phyloP scores from a whole-genome alignment of 2,888 invertebrate species.

The Diloba caeruleocephala region DNA sequence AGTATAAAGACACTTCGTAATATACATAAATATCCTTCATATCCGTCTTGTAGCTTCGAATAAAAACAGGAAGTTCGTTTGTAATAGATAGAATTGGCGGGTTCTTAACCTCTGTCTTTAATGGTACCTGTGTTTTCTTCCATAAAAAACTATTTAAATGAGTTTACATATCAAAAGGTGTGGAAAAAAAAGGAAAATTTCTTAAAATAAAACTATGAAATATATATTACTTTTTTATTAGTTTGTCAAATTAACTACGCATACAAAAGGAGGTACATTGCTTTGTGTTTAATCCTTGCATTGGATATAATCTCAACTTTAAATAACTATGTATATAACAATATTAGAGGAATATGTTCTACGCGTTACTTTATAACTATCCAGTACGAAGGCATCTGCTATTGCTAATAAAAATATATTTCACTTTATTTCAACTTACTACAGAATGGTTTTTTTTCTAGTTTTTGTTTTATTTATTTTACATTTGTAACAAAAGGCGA shows the following conservation, averaged over 20 bases:
- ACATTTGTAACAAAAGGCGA: slow-evolving; percentile 23
- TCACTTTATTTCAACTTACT: slow-evolving; percentile 17
- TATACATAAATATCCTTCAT: no score
- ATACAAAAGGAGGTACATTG: slow-evolving; percentile 78
- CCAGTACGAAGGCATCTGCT: slow-evolving; percentile 31
- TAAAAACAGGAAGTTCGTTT: no score
- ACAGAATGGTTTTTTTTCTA: slow-evolving; percentile 15
- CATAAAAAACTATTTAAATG: no score
- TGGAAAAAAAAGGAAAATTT: background rate
- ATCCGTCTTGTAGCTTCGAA: no score
- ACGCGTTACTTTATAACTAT: slow-evolving; percentile 32
- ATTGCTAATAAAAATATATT: slow-evolving; percentile 44
- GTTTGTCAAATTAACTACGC: slow-evolving; percentile 70
- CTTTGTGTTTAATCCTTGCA: slow-evolving; percentile 73
- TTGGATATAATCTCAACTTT: slow-evolving; percentile 69
- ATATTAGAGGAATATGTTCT: slow-evolving; percentile 32
- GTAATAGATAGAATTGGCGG: no score
- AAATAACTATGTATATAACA: slow-evolving; percentile 49
- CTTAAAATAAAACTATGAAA: slow-evolving; percentile 31
- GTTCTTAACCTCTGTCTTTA: no score
- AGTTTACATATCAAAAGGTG: no score
- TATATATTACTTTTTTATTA: slow-evolving; percentile 72
- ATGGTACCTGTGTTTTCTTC: no score
- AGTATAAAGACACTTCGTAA: no score
- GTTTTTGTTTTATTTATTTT: slow-evolving; percentile 12